Evolutionary conservation across 1,140 invertebrate genomes (phyloP), one percentile per base, ranked within the genome.

Genomic region (Drosophila hydei): DNA sequence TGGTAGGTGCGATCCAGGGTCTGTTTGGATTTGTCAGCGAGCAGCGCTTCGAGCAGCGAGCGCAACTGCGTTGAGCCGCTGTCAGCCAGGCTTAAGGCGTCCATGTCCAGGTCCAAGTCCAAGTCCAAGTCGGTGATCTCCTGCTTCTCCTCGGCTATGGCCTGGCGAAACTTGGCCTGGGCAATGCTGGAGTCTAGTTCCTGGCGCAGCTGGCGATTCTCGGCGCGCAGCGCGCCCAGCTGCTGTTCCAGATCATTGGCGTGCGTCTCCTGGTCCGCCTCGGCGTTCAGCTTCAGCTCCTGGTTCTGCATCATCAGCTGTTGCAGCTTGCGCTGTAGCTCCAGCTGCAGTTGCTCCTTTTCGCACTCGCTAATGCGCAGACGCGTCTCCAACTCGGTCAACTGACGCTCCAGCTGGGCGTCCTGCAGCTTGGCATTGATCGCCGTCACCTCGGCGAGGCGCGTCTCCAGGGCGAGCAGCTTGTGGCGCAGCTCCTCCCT

Each of bases 361-460:
- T 87, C 81, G 55, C 71, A 67, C 30, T 87, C 89, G 19, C 84
- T 75, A 16, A 90, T 74, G 0, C 81, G 64, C 21, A 90, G 54
- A 2, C 89, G 84, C n/a, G 75, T 69, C 63, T 90, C 80, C 58
- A 90, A 58, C 36, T 90, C 89, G 0, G 36, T 18, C 9, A 94
- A 92, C 74, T 93, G 93, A 19, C 93, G 93, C 60, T 93, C 93
- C 77, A 93, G 91, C 62, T 94, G 93, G n/a, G 54, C 73, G 25
- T 89, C 79, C 58, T 77, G 71, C 38, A 84, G 64, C 58, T 81
- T 81, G 48, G 75, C 92, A 80, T 78, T 92, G 56, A 84, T 89
- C 67, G 91, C 84, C 55, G 48, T 91, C 60, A 76, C 87, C 73
- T 83, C 91, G n/a, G 78, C 72, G 79, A 92, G 75, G 27, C 84